phyloP scores from a whole-genome alignment of 2,113 vertebrate genomes.

The Poeciliopsis occidentalis region DNA sequence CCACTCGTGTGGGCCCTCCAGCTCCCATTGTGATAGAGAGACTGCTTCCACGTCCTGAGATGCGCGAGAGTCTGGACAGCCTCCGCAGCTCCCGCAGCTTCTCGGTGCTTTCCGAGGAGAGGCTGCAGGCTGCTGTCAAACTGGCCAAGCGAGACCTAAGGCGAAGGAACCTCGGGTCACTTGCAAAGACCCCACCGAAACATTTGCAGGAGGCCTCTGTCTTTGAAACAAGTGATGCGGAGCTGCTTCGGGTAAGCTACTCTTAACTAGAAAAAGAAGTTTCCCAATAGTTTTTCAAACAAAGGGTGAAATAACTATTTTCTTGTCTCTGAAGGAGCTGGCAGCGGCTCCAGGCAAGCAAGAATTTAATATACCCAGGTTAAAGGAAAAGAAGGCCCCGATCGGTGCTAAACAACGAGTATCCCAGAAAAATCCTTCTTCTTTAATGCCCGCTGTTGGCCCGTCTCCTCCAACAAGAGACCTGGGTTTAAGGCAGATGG shows the following conservation, averaged over 20 bases:
- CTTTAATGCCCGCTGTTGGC: slow-evolving; percentile 10
- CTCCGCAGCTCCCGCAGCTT: slow-evolving; percentile 80
- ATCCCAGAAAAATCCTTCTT: slow-evolving; percentile 44
- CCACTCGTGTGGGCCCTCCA: slow-evolving; percentile 79
- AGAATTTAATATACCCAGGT: slow-evolving; percentile 41
- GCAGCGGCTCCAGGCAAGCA: slow-evolving; percentile 26
- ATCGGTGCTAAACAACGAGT: slow-evolving; percentile 65
- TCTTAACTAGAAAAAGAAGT: neutral
- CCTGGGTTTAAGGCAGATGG: slow-evolving; percentile 48
- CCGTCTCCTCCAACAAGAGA: slow-evolving; percentile 76
- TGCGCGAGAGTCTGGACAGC: slow-evolving; percentile 51
- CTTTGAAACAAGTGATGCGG: slow-evolving; percentile 48
- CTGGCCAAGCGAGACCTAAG: slow-evolving; percentile 89
- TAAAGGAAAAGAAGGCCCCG: slow-evolving; percentile 54
- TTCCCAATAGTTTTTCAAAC: neutral
- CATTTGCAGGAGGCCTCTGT: slow-evolving; percentile 20
- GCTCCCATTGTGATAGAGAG: slow-evolving; percentile 89
- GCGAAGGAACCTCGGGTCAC: slow-evolving; percentile 73
- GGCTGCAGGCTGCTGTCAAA: slow-evolving; percentile 84
- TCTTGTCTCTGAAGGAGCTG: slow-evolving; percentile 35
- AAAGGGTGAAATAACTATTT: neutral
- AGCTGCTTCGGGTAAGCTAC: slow-evolving; percentile 41
- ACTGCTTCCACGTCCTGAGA: slow-evolving; percentile 58
- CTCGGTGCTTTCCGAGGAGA: slow-evolving; percentile 89
- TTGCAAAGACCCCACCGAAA: slow-evolving; percentile 31